Evolutionary conservation across 2,888 invertebrate genomes (phyloP).

Genomic region (Leucophora obtusa): DNA sequence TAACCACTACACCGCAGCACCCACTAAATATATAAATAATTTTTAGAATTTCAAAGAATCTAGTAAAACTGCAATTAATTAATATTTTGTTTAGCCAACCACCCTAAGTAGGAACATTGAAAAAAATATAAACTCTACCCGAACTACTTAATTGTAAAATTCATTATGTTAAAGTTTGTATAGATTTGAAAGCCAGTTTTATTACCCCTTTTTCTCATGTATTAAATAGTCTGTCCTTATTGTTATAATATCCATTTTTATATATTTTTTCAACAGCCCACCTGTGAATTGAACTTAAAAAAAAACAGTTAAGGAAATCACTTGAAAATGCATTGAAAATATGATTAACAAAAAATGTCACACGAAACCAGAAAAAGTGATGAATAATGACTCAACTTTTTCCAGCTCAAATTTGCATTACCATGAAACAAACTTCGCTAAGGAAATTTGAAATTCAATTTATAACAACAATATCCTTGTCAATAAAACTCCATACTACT

Average conservation of each 20-base stretch:
- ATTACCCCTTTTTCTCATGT: no score
- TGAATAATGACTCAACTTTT: conserved; percentile 56
- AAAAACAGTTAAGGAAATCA: conserved; percentile 29
- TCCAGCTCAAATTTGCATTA: conserved; percentile 41
- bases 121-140: no score
- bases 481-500: conserved; percentile 10
- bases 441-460: conserved; percentile 63
- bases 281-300: background rate
- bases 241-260: background rate
- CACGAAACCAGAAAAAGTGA: conserved; percentile 25
- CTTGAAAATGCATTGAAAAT: conserved; percentile 58
- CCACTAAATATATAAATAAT: no score
- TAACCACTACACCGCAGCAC: no score
- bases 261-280: background rate
- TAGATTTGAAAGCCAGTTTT: no score
- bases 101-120: no score
- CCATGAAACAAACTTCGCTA: conserved; percentile 47
- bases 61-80: no score
- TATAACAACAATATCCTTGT: conserved; percentile 59
- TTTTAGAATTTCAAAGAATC: no score
- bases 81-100: no score
- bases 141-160: no score
- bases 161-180: no score
- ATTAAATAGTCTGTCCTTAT: no score
- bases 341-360: conserved; percentile 33